These are phyloP conservation scores for Crotalus helleri DNA, from an alignment of 2,113 vertebrate species.

Conservation along the genomic window DNA sequence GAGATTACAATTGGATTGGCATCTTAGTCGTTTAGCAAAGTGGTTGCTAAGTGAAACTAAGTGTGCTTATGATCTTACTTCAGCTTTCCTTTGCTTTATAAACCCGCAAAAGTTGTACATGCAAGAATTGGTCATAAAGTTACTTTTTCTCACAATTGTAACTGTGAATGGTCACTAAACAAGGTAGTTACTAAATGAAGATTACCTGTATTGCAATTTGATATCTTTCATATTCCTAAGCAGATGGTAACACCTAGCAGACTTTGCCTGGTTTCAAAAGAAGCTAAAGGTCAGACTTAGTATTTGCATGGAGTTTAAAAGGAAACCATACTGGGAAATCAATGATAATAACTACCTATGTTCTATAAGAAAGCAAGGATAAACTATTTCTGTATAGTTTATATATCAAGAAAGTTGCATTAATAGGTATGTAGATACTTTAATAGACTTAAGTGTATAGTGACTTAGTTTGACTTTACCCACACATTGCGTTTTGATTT, in stretches of 20 bases:
- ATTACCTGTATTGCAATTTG: neutral
- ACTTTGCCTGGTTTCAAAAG: neutral
- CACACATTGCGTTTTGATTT: neutral
- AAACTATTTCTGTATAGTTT: neutral
- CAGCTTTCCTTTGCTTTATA: neutral
- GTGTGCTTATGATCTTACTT: neutral
- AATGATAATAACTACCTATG: neutral
- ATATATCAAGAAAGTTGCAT: neutral
- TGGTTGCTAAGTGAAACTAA: no score
- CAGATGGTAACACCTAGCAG: neutral
- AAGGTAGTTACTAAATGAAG: neutral
- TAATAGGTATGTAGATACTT: neutral
- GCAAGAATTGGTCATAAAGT: neutral
- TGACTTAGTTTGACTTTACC: neutral
- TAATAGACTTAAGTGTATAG: neutral
- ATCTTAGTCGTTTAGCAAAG: no score
- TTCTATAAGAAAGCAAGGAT: neutral
- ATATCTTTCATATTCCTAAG: neutral
- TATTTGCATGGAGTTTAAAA: neutral
- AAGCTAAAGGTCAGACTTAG: neutral
- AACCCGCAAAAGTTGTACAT: neutral
- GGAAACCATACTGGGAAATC: neutral
- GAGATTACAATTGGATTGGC: no score
- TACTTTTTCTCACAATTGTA: neutral
- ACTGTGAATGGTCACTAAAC: neutral